Evolutionary conservation across 2,888 invertebrate species (phyloP).

Genomic region (Watsonalla cultraria): DNA sequence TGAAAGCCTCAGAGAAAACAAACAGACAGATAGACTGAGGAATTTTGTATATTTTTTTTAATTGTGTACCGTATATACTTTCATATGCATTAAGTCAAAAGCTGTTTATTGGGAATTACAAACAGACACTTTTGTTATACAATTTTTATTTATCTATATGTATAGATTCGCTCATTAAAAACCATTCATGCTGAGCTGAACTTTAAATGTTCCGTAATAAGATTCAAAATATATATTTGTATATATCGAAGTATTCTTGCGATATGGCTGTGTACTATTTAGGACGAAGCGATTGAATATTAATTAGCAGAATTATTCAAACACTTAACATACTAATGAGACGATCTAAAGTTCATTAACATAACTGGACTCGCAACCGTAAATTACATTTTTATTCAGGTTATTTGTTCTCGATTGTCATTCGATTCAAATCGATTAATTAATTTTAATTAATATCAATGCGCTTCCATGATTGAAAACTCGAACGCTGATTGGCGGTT

Average conservation of each 20-base stretch:
- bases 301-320: slow-evolving; percentile 27
- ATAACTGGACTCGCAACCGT: slow-evolving; percentile 12
- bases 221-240: not conserved
- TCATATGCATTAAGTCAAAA: too few species aligned
- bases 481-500: not conserved
- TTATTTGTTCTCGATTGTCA: slow-evolving; percentile 9
- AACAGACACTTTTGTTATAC: too few species aligned
- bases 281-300: slow-evolving; percentile 18
- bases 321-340: slow-evolving; percentile 15
- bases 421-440: not conserved
- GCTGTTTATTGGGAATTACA: too few species aligned
- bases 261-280: slow-evolving; percentile 1
- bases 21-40: too few species aligned
- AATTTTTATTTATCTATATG: too few species aligned
- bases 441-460: not conserved
- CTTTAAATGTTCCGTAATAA: not conserved
- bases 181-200: not conserved
- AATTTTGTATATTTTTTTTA: too few species aligned
- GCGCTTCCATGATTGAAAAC: not conserved
- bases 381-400: slow-evolving; percentile 9
- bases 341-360: slow-evolving; percentile 14
- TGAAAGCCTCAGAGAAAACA: too few species aligned
- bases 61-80: too few species aligned
- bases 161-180: not conserved
- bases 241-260: not conserved